Base-by-base conservation (phyloP, 2,113 vertebrate genomes). In the Tiliqua scincoides region DNA sequence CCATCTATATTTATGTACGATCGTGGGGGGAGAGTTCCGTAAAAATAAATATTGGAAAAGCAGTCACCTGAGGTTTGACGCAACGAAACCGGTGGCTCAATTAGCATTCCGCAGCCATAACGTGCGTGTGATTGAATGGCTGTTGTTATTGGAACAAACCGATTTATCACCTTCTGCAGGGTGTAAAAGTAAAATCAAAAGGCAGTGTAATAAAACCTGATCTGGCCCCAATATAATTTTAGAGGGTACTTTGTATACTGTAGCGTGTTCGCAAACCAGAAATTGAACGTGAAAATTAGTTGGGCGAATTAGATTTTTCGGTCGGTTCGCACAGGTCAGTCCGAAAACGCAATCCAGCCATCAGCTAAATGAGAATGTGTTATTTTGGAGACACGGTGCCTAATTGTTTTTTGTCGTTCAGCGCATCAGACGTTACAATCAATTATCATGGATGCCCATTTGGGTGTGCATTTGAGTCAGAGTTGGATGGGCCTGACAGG, bases 61-160 rank as follows among this genome's bases (percentile, higher is more conserved):
- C 82, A 88, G 93, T 93, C 57, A 65, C 63, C 61, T 86, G 80
- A 88, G 62, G 20, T 82, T 18, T 93, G 89, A 84, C 27, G 86
- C 48, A 86, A 93, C 81, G 91, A 82, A 92, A 57, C 30, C 2
- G 1, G 43, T 63, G 14, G n/a, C 18, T 1, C 62, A 93, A 88
- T 94, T 84, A 94, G 85, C 73, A 91, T 93, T 91, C 84, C 63
- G 71, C 89, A 88, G 21, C 20, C 32, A 20, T 86, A 89, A 84
- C 21, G 2, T 7, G 37, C 6, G 37, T 81, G 65, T 59, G 71
- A 90, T 83, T 85, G 79, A 91, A 83, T 37, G 87, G n/a, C 30
- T 90, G 37, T 23, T 87, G 3, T 73, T 93, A 82, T 37, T 86
- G 82, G 52, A 91, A 89, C 30, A 83, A 73, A 72, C 30, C 87